Conservation (phyloP, 1,140 invertebrate genomes). For the Drosophila serrata region DNA sequence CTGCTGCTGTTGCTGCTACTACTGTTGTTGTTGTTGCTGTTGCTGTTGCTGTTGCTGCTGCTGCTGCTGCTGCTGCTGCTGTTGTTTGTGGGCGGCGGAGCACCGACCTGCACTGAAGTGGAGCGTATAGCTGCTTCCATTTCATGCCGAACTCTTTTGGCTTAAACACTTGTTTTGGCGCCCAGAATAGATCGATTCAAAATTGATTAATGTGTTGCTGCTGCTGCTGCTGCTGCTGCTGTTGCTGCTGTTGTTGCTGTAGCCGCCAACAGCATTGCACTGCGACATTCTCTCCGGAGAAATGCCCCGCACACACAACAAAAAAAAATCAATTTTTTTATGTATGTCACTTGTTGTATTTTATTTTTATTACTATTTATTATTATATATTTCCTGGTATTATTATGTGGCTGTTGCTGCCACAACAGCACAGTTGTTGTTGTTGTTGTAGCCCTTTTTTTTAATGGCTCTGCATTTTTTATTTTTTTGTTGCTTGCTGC, state of each 20-base stretch:
- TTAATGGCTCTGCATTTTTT: conserved; percentile 19
- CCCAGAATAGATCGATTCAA: conserved; percentile 55
- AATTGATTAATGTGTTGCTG: conserved; percentile 23
- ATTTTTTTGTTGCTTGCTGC: neutral
- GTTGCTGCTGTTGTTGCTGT: conserved; percentile 29
- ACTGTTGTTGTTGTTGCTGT: conserved; percentile 52
- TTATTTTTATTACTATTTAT: neutral
- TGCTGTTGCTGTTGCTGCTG: conserved; percentile 49
- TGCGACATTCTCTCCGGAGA: conserved; percentile 66
- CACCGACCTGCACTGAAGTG: conserved; percentile 85
- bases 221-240: conserved; percentile 46
- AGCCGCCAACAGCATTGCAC: conserved; percentile 66
- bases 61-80: conserved; percentile 58
- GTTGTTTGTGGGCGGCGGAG: conserved; percentile 82
- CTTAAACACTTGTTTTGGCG: conserved; percentile 82
- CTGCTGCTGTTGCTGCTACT: conserved; percentile 36
- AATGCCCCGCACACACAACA: conserved; percentile 27
- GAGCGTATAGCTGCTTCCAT: conserved; percentile 86
- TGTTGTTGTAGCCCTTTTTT: neutral
- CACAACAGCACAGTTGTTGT: conserved; percentile 27
- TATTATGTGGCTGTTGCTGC: conserved; percentile 22
- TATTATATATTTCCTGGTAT: conserved; percentile 16
- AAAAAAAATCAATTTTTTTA: conserved; percentile 12
- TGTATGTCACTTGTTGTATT: conserved; percentile 7
- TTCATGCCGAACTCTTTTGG: conserved; percentile 85